phyloP scores from a whole-genome alignment of 2,797 vertebrate genomes.

The Sorex maritimensis region DNA sequence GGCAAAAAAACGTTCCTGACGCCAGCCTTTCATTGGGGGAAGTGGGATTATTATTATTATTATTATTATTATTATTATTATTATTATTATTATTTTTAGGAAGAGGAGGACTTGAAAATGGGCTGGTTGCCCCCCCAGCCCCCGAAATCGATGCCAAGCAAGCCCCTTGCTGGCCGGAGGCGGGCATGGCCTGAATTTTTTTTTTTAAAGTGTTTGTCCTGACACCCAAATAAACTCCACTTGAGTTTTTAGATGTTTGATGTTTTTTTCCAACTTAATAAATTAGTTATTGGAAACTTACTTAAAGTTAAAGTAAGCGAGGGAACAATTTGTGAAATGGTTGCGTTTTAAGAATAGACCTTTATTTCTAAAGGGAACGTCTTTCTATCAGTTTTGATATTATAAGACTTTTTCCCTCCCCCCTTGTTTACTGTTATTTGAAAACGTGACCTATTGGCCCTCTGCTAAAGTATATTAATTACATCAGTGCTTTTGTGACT shows the following conservation, averaged over 20 bases:
- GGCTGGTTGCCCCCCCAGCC: not conserved
- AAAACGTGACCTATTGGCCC: not conserved
- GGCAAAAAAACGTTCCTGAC: not conserved
- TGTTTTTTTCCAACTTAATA: slow-evolving; percentile 1
- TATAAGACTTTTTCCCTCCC: not conserved
- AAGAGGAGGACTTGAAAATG: not conserved
- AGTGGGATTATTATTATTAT: not conserved
- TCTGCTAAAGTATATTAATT: not conserved
- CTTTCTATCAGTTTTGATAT: not conserved
- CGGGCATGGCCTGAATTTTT: not conserved
- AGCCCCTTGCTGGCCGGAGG: slow-evolving; percentile 19
- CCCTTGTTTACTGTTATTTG: not conserved
- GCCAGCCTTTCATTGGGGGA: not conserved
- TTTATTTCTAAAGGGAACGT: too few relatives aligned
- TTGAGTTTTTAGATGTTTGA: slow-evolving; percentile 42
- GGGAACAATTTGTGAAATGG: not conserved
- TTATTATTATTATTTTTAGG: slow-evolving; percentile 29
- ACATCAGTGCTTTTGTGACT: not conserved
- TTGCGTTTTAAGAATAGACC: slow-evolving; percentile 38
- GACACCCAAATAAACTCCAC: not conserved
- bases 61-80: too few relatives aligned
- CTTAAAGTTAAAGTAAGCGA: not conserved
- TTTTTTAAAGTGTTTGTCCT: not conserved
- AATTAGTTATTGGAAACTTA: slow-evolving; percentile 1
- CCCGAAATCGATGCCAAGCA: not conserved